Base-by-base conservation (phyloP, 2,888 invertebrate genomes). In the Tromatobia lineatoria region DNA sequence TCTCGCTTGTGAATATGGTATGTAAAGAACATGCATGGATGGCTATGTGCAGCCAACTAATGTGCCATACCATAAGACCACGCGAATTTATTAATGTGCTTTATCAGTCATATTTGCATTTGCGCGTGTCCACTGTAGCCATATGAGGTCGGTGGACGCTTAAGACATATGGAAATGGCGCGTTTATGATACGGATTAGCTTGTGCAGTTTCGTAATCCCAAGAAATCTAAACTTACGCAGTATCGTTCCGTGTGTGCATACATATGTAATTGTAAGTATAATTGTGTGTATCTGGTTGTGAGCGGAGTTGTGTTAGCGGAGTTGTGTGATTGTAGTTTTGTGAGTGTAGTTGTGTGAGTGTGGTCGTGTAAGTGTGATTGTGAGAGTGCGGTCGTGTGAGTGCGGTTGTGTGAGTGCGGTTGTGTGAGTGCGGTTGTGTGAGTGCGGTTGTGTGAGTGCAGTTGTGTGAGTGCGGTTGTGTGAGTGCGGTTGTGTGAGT, bases 1-100 rank as follows among this genome's bases (percentile, higher is more conserved):
- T 79, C 57, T 85, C 45, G 73, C 87, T 83, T 88, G 78, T 66
- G 89, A 83, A 69, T 86, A 87, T 25, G 85, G 80, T 86, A 79
- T 20, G 74, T 71, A 29, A 57, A n/a, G 8, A 38, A 34, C 18
- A 34, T 23, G n/a, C 23, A 80, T 45, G 25, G 25, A 57, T 57
- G 25, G 15, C 15, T 25, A 50, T 34, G 45, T 50, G 69, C 42
- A 38, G 45, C 50, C n/a, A 67, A 75, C 69, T 52, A 50, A 69
- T 69, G 23, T 42, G 7, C 42, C 1, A 23, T 54, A 71, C 38
- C 42, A 52, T 13, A 34, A 69, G 38, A 54, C n/a, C 7, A 47
- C 8, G 52, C 15, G 23, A 20, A 54, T 54, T 70, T 54, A 20
- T 38, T 23, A 15, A 57, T 42, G 23, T 25, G 23, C 67, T 4